Evolutionary conservation across 2,888 invertebrate species (phyloP).

Genomic region (Chrysotoxum bicinctum): DNA sequence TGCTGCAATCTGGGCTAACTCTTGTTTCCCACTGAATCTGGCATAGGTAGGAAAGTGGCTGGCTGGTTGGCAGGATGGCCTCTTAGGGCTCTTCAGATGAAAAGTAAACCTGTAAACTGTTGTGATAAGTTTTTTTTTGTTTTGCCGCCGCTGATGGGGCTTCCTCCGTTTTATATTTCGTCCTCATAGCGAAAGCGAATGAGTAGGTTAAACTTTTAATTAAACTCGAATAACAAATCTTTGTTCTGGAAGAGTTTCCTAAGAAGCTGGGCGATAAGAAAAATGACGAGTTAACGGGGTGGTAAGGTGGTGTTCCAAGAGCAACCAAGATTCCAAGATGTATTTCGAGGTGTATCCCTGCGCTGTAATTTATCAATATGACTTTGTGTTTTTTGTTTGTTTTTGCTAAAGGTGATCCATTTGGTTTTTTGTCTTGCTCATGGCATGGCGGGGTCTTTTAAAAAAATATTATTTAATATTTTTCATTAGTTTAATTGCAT

Average conservation of each 20-base stretch:
- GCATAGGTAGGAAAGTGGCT: conserved; percentile 25
- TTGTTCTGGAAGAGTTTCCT: conserved; percentile 58
- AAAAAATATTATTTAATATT: conserved; percentile 3
- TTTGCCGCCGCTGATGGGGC: not conserved
- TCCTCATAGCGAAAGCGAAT: conserved; percentile 28
- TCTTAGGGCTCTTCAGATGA: conserved; percentile 45
- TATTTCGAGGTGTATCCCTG: not conserved
- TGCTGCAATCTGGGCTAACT: conserved; percentile 59
- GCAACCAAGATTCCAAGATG: not conserved
- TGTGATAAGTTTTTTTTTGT: conserved; percentile 33
- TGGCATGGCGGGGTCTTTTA: not conserved
- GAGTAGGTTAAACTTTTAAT: conserved; percentile 72
- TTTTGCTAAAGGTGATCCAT: not conserved
- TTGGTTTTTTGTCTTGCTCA: conserved; percentile 5
- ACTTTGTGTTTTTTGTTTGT: not conserved
- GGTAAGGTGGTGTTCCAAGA: not conserved
- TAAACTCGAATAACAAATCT: conserved; percentile 71
- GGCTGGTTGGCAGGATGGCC: not conserved
- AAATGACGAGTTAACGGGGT: conserved; percentile 35
- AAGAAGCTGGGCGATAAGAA: conserved; percentile 31
- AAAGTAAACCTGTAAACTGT: conserved; percentile 67
- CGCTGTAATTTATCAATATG: conserved; percentile 23
- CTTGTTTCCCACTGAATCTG: conserved; percentile 23
- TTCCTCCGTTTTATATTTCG: conserved; percentile 5
- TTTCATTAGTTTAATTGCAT: conserved; percentile 5